phyloP scores from a whole-genome alignment of 2,797 vertebrate species.

The Girardinus metallicus region DNA sequence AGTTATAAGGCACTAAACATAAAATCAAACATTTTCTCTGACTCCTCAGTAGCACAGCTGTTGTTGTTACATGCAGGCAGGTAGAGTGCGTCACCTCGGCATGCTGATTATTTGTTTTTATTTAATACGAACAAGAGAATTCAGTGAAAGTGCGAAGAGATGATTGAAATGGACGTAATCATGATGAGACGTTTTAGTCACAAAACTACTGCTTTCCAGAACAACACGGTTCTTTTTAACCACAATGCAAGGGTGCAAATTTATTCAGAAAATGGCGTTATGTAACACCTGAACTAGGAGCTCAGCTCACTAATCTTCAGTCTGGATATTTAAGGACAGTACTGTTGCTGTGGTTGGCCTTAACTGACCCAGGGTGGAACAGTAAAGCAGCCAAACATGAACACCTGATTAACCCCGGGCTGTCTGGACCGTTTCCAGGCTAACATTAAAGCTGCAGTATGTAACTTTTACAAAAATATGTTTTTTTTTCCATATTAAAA shows the following conservation, averaged over 20 bases:
- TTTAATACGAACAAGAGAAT: background rate
- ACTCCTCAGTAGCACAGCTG: background rate
- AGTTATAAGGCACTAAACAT: background rate
- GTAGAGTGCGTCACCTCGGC: background rate
- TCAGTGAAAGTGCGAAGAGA: background rate
- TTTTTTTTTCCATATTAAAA: no score
- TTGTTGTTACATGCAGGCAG: background rate
- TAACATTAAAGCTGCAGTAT: background rate
- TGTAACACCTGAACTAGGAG: background rate
- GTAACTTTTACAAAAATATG: no score
- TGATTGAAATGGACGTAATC: background rate
- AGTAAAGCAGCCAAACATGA: background rate
- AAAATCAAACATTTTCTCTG: background rate
- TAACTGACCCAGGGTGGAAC: background rate
- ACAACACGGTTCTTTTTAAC: background rate
- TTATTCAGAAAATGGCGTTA: background rate
- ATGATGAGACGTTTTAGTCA: background rate
- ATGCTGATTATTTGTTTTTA: background rate
- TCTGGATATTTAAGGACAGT: constrained; percentile 1
- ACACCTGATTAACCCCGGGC: background rate
- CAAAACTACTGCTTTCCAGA: background rate
- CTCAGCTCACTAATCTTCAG: constrained; percentile 4
- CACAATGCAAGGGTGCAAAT: background rate
- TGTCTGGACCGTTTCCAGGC: background rate
- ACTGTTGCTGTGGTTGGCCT: background rate